Conservation (phyloP, 2,888 invertebrate genomes). For the Nephrotoma appendiculata region DNA sequence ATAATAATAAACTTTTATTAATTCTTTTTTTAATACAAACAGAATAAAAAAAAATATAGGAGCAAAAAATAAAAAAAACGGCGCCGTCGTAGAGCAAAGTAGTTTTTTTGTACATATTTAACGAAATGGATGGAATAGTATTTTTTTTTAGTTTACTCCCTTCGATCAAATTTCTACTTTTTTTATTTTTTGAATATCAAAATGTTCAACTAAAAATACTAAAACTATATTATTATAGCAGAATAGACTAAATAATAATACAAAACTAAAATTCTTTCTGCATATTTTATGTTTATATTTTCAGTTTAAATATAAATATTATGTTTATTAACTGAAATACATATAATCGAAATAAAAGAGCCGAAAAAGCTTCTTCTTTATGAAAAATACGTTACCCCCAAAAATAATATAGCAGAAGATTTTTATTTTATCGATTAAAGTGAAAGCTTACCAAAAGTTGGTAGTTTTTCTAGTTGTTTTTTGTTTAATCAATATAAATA, state of each 20-base stretch:
- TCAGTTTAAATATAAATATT: neutral
- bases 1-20: neutral
- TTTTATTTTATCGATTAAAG: neutral
- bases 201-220: neutral
- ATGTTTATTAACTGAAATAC: neutral
- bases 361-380: neutral
- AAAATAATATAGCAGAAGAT: neutral
- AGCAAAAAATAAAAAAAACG: neutral
- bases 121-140: neutral
- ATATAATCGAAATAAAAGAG: neutral
- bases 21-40: constrained; percentile 1
- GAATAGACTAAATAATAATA: neutral
- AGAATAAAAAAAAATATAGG: neutral
- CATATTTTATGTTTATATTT: neutral
- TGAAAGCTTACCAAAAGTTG: neutral
- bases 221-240: neutral
- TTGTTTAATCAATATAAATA: neutral
- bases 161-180: neutral
- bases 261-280: neutral
- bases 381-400: neutral
- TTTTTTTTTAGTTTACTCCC: neutral
- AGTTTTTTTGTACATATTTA: neutral
- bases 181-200: neutral
- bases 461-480: neutral
- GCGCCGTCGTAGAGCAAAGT: neutral